Evolutionary conservation across 2,797 vertebrate genomes (phyloP).

Genomic region (Glyptemys insculpta): DNA sequence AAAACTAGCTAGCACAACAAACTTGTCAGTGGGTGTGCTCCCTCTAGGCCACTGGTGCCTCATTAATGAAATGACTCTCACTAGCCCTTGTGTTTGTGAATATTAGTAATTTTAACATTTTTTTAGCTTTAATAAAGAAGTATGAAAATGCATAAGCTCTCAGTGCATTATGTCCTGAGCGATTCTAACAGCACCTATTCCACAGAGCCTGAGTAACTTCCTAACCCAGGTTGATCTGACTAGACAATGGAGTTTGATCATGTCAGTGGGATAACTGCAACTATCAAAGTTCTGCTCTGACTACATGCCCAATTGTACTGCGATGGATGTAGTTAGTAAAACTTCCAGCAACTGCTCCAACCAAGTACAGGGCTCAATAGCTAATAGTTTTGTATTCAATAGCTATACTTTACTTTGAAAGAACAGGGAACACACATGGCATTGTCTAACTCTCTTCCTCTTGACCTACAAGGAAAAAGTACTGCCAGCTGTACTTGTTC

Average conservation of each 20-base stretch:
- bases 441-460: no score
- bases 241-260: neutral
- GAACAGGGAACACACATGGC: no score
- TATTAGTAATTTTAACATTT: slow-evolving; percentile 24
- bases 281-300: neutral
- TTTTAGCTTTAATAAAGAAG: slow-evolving; percentile 52
- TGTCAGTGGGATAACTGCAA: neutral
- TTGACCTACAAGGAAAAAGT: no score
- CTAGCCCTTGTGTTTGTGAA: neutral
- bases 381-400: no score
- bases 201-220: neutral
- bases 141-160: neutral
- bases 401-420: no score
- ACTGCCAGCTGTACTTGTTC: no score
- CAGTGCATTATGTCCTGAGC: neutral
- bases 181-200: neutral
- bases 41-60: accelerated
- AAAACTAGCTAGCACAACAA: accelerated
- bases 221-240: neutral
- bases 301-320: neutral
- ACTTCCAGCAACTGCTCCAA: neutral
- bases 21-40: accelerated
- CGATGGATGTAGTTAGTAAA: neutral
- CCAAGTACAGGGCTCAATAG: neutral
- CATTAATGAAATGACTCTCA: neutral